These are phyloP conservation scores for Coluber constrictor DNA, from an alignment of 2,797 vertebrate genomes.

Conservation along the genomic window DNA sequence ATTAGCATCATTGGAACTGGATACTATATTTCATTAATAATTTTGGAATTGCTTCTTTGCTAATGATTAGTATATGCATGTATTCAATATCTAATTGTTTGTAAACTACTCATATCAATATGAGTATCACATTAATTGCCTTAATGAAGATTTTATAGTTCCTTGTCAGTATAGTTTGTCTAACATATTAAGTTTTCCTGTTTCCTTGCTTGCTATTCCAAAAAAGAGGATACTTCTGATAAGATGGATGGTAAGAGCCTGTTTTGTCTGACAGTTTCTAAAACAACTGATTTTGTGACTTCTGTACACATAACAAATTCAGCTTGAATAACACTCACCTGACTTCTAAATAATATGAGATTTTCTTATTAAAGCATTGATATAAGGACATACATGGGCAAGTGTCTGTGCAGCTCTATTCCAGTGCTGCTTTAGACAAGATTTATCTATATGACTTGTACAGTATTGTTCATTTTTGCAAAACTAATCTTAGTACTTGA, in stretches of 20 bases:
- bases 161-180: slow-evolving; percentile 60
- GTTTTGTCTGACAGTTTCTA: slow-evolving; percentile 61
- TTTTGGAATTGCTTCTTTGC: slow-evolving; percentile 23
- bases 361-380: background rate
- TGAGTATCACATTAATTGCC: slow-evolving; percentile 31
- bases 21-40: background rate
- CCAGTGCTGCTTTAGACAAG: background rate
- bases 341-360: background rate
- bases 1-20: background rate
- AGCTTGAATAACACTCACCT: background rate
- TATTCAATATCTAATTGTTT: slow-evolving; percentile 47
- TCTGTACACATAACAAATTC: background rate
- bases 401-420: too few relatives aligned
- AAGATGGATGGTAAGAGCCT: slow-evolving; percentile 97
- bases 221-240: slow-evolving; percentile 98
- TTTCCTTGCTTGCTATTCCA: slow-evolving; percentile 77
- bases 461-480: slow-evolving; percentile 1
- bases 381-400: background rate
- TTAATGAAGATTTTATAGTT: slow-evolving; percentile 62
- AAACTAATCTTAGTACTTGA: fast-evolving
- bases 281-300: slow-evolving; percentile 36
- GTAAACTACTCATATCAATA: slow-evolving; percentile 60
- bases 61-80: slow-evolving; percentile 40
- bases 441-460: background rate
- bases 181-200: slow-evolving; percentile 77